phyloP scores from a whole-genome alignment of 2,113 vertebrate genomes.

The Lepisosteus oculatus region DNA sequence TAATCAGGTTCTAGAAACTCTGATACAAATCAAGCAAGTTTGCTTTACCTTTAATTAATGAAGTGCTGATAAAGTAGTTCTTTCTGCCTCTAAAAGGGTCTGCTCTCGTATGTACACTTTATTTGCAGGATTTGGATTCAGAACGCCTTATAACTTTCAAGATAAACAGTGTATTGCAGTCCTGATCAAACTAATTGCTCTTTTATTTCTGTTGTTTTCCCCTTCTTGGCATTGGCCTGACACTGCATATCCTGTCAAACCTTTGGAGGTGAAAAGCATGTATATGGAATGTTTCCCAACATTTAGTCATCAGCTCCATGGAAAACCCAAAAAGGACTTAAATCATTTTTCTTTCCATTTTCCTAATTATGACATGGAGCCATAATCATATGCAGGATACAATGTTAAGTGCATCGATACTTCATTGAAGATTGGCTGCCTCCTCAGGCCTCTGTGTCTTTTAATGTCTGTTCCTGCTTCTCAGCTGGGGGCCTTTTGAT shows the following conservation, averaged over 20 bases:
- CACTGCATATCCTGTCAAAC: constrained; percentile 9
- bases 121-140: not conserved
- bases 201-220: not conserved
- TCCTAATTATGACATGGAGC: too few relatives aligned
- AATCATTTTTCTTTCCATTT: too few relatives aligned
- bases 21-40: not conserved
- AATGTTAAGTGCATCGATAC: too few relatives aligned
- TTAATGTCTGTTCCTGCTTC: too few relatives aligned
- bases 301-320: constrained; percentile 7
- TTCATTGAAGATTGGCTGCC: too few relatives aligned
- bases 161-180: not conserved
- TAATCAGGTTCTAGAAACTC: not conserved
- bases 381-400: too few relatives aligned
- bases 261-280: constrained; percentile 2
- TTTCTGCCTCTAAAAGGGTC: not conserved
- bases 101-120: not conserved
- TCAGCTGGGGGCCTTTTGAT: too few relatives aligned
- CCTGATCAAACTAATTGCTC: not conserved
- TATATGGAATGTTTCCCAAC: constrained; percentile 6
- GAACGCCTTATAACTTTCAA: not conserved
- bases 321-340: not conserved
- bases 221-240: constrained; percentile 3
- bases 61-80: constrained; percentile 6
- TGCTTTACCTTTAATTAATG: not conserved
- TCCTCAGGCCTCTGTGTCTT: too few relatives aligned